phyloP scores from a whole-genome alignment of 2,113 vertebrate genomes.

The Tychaedon coryphoeus region DNA sequence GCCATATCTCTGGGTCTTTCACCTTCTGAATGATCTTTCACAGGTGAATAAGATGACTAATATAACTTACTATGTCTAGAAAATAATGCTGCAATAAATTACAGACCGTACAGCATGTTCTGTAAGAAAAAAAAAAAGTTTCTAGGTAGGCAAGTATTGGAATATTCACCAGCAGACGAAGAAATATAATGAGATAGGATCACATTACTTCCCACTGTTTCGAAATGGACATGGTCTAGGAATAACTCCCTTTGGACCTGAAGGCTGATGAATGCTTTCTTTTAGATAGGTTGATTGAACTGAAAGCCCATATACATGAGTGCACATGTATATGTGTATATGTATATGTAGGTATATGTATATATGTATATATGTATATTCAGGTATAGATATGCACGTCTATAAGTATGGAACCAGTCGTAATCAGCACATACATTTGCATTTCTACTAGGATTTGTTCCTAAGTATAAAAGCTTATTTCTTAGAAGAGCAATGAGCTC shows the following conservation, averaged over 20 bases:
- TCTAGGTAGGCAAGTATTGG: neutral
- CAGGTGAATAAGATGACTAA: slow-evolving; percentile 50
- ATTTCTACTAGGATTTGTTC: neutral
- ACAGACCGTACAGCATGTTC: neutral
- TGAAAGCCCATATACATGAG: neutral
- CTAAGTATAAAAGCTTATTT: neutral
- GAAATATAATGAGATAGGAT: neutral
- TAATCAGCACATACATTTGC: neutral
- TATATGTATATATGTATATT: too few species aligned
- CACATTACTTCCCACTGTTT: fast-evolving
- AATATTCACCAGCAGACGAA: neutral
- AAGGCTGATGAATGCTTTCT: neutral
- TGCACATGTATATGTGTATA: too few species aligned
- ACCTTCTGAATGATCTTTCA: slow-evolving; percentile 64
- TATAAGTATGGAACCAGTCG: too few species aligned
- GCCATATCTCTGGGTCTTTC: slow-evolving; percentile 47
- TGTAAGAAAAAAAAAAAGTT: neutral
- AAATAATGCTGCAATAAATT: slow-evolving; percentile 61
- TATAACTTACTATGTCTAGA: slow-evolving; percentile 42
- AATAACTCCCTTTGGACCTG: neutral
- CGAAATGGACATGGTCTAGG: neutral
- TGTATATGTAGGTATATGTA: too few species aligned
- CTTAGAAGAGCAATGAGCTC: neutral
- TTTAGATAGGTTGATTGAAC: neutral
- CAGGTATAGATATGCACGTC: neutral